Conservation (phyloP, 2,888 invertebrate species). For the Volucella bombylans region DNA sequence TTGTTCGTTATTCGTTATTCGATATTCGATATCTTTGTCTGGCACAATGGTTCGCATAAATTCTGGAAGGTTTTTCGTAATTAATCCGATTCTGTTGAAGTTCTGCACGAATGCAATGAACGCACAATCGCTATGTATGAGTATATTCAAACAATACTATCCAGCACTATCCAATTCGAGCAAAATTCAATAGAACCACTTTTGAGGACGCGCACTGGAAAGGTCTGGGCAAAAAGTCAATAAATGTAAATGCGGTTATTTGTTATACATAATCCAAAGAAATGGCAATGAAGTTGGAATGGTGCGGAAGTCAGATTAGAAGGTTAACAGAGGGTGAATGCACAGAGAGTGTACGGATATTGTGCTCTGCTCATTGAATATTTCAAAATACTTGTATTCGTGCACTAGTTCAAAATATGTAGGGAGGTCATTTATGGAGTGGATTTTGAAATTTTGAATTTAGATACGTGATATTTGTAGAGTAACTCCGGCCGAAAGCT, state of each 20-base stretch:
- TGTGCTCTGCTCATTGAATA: too few relatives aligned
- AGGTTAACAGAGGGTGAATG: neutral
- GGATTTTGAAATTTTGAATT: too few relatives aligned
- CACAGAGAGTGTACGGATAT: neutral
- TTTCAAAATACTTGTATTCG: too few relatives aligned
- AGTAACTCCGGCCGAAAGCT: too few relatives aligned
- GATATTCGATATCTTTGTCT: conserved; percentile 50
- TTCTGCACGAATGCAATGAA: conserved; percentile 29
- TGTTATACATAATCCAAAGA: conserved; percentile 48
- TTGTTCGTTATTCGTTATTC: conserved; percentile 21
- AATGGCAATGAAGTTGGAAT: conserved; percentile 27
- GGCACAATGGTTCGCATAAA: conserved; percentile 44
- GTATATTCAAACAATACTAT: too few relatives aligned
- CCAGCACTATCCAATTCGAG: neutral
- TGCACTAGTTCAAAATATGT: too few relatives aligned
- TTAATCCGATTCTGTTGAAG: conserved; percentile 57
- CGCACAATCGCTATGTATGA: neutral
- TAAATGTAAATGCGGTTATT: conserved; percentile 61
- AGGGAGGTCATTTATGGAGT: too few relatives aligned
- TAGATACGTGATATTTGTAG: too few relatives aligned
- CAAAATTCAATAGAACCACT: conserved; percentile 38
- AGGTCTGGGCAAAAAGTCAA: conserved; percentile 41
- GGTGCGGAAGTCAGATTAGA: conserved; percentile 48
- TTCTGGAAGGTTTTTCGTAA: conserved; percentile 52
- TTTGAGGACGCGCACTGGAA: neutral